These are phyloP conservation scores for Pangasius krempfi DNA, from an alignment of 2,797 vertebrate species.

Conservation along the genomic window DNA sequence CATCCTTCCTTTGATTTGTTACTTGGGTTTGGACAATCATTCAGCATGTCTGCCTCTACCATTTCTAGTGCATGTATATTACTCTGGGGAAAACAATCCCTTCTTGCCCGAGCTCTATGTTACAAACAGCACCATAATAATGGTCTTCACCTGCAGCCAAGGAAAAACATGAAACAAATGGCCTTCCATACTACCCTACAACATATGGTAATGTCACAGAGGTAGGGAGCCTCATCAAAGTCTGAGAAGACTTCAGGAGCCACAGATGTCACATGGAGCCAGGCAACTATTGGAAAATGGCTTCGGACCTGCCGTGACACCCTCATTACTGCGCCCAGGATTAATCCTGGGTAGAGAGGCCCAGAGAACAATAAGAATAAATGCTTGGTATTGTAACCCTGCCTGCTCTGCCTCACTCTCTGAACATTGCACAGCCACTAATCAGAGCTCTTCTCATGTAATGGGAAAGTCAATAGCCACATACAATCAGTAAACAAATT, in stretches of 20 bases:
- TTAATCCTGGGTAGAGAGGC: slow-evolving; percentile 58
- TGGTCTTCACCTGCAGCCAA: slow-evolving; percentile 37
- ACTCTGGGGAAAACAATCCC: slow-evolving; percentile 29
- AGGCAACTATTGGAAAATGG: slow-evolving; percentile 62
- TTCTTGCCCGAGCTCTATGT: slow-evolving; percentile 34
- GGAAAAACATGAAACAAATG: slow-evolving; percentile 27
- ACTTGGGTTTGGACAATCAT: slow-evolving; percentile 10
- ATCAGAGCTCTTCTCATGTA: slow-evolving; percentile 84
- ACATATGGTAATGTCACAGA: slow-evolving; percentile 42
- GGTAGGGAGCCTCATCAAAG: slow-evolving; percentile 32
- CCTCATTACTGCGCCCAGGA: slow-evolving; percentile 63
- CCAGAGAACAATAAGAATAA: slow-evolving; percentile 69
- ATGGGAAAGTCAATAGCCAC: slow-evolving; percentile 85
- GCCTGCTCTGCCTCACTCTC: slow-evolving; percentile 57
- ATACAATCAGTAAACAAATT: slow-evolving; percentile 92
- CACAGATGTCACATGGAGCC: slow-evolving; percentile 45
- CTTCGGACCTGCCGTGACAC: slow-evolving; percentile 60
- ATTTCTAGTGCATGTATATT: slow-evolving; percentile 22
- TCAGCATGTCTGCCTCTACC: slow-evolving; percentile 10
- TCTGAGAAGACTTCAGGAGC: slow-evolving; percentile 37
- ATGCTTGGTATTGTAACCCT: slow-evolving; percentile 71
- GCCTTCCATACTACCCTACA: slow-evolving; percentile 23
- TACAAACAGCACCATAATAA: slow-evolving; percentile 37
- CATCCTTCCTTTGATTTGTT: slow-evolving; percentile 10
- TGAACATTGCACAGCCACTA: slow-evolving; percentile 64